phyloP scores from a whole-genome alignment of 2,113 vertebrate genomes.

The Aptenodytes forsteri region DNA sequence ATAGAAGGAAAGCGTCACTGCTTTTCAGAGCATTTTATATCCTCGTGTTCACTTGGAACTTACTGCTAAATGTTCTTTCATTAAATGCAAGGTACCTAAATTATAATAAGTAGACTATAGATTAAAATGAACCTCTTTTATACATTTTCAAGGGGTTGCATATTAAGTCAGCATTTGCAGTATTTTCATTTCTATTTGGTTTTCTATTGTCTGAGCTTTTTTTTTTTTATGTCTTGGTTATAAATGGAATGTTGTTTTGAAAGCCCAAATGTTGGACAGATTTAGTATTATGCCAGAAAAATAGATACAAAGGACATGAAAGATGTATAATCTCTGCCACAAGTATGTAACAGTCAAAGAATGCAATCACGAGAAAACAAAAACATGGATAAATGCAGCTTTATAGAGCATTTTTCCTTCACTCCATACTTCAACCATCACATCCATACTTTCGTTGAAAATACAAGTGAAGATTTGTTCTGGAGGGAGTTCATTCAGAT shows the following conservation, averaged over 20 bases:
- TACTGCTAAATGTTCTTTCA: not conserved
- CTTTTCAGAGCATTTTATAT: not conserved
- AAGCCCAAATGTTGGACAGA: not conserved
- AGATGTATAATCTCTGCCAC: not conserved
- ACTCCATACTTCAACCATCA: not conserved
- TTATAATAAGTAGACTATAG: not conserved
- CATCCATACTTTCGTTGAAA: not conserved
- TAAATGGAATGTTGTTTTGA: not conserved
- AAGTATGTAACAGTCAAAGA: not conserved
- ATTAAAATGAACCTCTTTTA: not conserved
- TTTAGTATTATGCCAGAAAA: not conserved
- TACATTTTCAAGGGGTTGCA: not conserved
- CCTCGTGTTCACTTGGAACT: not conserved
- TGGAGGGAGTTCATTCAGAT: not conserved
- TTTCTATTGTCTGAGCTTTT: not conserved
- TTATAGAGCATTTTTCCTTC: not conserved
- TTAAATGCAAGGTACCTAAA: not conserved
- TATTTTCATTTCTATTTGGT: not conserved
- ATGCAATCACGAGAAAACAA: not conserved
- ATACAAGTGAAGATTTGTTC: not conserved
- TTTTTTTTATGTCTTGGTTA: not conserved
- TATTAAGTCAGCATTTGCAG: not conserved
- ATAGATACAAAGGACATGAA: not conserved
- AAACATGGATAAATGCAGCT: not conserved
- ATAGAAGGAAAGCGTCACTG: not conserved